A percentile compares a stretch with the other conserved stretches of the same genome.
These are phyloP conservation scores for Heterochromis multidens DNA, from an alignment of 2,113 vertebrate genomes.

Conservation along the genomic window DNA sequence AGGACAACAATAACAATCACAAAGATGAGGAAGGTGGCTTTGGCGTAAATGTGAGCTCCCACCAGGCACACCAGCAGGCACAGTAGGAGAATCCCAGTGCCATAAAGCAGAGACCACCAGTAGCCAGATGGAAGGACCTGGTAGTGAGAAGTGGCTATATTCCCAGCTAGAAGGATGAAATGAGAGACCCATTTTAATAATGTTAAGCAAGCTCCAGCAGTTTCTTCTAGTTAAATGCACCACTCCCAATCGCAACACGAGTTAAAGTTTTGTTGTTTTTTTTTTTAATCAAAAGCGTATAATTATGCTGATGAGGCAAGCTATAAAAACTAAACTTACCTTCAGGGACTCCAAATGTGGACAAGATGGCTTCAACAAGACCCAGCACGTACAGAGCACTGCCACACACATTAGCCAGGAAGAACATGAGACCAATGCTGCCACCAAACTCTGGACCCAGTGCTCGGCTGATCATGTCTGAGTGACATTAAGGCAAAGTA, in stretches of 20 bases:
- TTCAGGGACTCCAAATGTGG: conserved; percentile 79
- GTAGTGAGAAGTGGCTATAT: background rate
- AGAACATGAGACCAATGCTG: conserved; percentile 93
- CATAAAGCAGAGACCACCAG: conserved; percentile 88
- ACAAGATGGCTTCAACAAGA: conserved; percentile 85
- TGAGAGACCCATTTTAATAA: background rate
- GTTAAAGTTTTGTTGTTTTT: too few relatives aligned
- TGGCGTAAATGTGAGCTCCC: conserved; percentile 88
- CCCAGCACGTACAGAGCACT: conserved; percentile 87
- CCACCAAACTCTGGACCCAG: conserved; percentile 90
- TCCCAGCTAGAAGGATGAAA: conserved; percentile 37
- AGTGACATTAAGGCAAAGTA: conserved; percentile 44
- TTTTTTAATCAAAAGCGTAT: background rate
- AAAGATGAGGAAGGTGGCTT: conserved; percentile 90
- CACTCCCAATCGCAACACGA: background rate
- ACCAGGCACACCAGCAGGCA: conserved; percentile 87
- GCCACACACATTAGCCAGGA: conserved; percentile 87
- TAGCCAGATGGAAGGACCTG: conserved; percentile 82
- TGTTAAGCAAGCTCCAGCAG: background rate
- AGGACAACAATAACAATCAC: conserved; percentile 82
- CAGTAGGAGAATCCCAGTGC: conserved; percentile 75
- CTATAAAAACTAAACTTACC: conserved; percentile 60
- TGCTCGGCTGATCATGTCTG: conserved; percentile 94
- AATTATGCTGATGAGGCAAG: background rate
- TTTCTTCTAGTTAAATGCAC: background rate